These are phyloP conservation scores for Cyanocitta stelleri DNA, from an alignment of 2,113 vertebrate species.

Conservation along the genomic window DNA sequence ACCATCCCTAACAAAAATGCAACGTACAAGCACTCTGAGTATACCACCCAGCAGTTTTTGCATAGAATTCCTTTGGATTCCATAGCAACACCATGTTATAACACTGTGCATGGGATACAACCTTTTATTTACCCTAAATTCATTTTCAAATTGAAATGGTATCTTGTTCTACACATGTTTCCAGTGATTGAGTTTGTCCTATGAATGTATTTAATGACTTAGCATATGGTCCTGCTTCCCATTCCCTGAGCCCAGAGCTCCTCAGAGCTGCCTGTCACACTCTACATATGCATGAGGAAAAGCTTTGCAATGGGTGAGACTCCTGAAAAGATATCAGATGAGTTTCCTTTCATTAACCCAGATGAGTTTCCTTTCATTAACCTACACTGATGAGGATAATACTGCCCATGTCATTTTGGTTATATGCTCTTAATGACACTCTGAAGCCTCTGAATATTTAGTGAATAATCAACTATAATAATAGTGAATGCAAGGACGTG, in stretches of 20 bases:
- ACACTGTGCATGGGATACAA: not conserved
- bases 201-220: conserved; percentile 53
- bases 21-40: not conserved
- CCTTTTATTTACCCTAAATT: conserved; percentile 33
- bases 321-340: conserved; percentile 35
- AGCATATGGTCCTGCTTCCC: conserved; percentile 8
- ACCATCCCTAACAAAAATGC: not conserved
- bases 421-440: not conserved
- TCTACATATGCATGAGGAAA: not conserved
- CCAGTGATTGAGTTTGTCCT: conserved; percentile 24
- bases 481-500: not conserved
- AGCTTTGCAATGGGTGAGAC: not conserved
- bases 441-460: conserved; percentile 46
- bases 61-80: not conserved
- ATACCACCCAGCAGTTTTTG: not conserved
- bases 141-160: conserved; percentile 51
- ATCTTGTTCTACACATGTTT: conserved; percentile 45
- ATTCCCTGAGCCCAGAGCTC: not conserved
- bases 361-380: conserved; percentile 61
- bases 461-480: conserved; percentile 38
- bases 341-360: conserved; percentile 60
- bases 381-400: conserved; percentile 14
- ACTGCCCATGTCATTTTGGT: conserved; percentile 34
- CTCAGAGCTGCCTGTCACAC: not conserved
- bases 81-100: not conserved